phyloP scores from a whole-genome alignment of 37 sponge, comb jelly and placozoan species.

The Amphimedon queenslandica region DNA sequence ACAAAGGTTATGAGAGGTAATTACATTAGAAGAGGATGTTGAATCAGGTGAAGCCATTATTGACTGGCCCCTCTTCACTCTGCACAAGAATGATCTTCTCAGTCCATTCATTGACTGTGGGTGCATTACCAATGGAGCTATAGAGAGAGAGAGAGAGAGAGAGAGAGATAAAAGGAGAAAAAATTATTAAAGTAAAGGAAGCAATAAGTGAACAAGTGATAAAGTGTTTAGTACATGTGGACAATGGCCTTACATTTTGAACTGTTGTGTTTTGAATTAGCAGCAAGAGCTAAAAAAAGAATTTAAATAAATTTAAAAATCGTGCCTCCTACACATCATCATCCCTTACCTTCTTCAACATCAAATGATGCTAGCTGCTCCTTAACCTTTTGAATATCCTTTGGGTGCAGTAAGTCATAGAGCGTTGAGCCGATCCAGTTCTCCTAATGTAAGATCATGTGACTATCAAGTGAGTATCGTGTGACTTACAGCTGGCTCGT shows the following conservation, averaged over 20 bases:
- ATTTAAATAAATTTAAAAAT: neutral
- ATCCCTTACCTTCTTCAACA: constrained; percentile 48
- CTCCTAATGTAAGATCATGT: constrained; percentile 20
- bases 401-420: constrained; percentile 77
- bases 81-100: constrained; percentile 68
- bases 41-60: neutral
- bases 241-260: constrained; percentile 18
- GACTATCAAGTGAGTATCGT: too few relatives aligned
- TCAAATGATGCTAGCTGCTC: constrained; percentile 70
- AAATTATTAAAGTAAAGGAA: too few relatives aligned
- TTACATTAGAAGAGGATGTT: neutral
- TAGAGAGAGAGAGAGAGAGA: neutral
- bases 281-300: constrained; percentile 23
- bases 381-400: constrained; percentile 64
- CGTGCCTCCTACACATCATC: neutral
- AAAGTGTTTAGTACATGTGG: too few relatives aligned
- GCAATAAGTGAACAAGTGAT: too few relatives aligned
- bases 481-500: constrained; percentile 23
- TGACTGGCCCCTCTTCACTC: constrained; percentile 32
- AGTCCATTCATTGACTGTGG: constrained; percentile 63
- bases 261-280: constrained; percentile 12
- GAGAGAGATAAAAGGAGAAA: neutral
- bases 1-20: neutral
- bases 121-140: constrained; percentile 63
- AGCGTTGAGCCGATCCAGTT: constrained; percentile 58